Conservation (phyloP, 2,113 vertebrate species). For the Ctenomys sociabilis region DNA sequence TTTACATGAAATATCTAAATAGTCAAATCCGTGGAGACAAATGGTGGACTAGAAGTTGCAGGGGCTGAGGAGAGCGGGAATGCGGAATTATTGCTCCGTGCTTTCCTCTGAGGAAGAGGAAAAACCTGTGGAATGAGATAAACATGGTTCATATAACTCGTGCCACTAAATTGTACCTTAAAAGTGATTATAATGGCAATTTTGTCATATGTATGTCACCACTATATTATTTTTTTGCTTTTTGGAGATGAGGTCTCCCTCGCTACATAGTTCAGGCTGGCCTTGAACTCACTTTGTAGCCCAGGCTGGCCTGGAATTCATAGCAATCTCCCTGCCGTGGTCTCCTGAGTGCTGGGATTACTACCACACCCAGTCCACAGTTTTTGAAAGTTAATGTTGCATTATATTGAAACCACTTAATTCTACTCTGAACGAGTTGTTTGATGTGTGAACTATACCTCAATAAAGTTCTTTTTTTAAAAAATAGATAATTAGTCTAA, state of each 20-base stretch:
- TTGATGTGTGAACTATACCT: neutral
- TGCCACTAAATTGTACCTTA: neutral
- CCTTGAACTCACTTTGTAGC: neutral
- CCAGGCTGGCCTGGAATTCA: neutral
- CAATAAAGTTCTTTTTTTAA: neutral
- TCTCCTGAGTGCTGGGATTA: neutral
- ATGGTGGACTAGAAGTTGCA: neutral
- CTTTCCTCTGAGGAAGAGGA: neutral
- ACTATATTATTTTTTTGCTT: neutral
- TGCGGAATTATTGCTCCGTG: neutral
- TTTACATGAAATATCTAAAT: neutral
- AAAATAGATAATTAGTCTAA: neutral
- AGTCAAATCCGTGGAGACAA: neutral
- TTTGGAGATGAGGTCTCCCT: neutral
- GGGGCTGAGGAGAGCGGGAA: neutral
- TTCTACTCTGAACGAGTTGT: neutral
- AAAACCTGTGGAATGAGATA: neutral
- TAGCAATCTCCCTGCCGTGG: neutral
- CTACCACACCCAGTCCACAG: neutral
- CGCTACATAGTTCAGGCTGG: neutral
- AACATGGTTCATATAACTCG: neutral
- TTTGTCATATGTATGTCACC: neutral
- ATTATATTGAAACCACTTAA: neutral
- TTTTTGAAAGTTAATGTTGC: neutral
- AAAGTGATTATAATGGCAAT: neutral